Conservation (phyloP, 1,140 invertebrate genomes). For the Euschistus heros region DNA sequence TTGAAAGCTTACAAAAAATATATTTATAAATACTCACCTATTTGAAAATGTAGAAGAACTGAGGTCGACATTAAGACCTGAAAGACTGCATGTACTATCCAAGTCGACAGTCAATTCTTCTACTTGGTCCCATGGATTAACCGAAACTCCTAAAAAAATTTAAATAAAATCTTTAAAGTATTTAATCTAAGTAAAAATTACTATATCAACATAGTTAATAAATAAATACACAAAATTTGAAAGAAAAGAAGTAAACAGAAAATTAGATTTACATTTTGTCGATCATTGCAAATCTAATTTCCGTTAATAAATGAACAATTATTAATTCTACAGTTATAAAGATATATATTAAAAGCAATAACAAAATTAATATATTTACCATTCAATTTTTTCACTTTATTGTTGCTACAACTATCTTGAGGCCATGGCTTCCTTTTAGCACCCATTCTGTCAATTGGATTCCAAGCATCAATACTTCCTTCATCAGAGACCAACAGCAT, state of each 20-base stretch:
- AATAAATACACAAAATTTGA: no score
- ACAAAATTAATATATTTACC: constrained; percentile 5
- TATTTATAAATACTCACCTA: constrained; percentile 42
- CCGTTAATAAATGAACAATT: no score
- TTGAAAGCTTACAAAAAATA: neutral
- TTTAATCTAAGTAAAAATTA: no score
- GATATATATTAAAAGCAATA: neutral
- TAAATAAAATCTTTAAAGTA: no score
- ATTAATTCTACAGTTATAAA: neutral
- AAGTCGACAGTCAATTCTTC: constrained; percentile 49
- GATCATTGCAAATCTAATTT: no score
- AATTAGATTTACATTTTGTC: no score
- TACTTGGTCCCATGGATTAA: constrained; percentile 34
- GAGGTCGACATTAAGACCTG: constrained; percentile 61
- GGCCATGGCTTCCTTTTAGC: constrained; percentile 24
- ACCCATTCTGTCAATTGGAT: constrained; percentile 7
- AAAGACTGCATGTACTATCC: constrained; percentile 54
- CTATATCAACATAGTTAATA: no score
- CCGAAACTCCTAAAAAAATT: constrained; percentile 13
- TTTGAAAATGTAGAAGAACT: constrained; percentile 59
- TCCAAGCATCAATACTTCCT: constrained; percentile 16
- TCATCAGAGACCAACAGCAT: constrained; percentile 19
- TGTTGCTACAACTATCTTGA: constrained; percentile 8
- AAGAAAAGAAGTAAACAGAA: no score
- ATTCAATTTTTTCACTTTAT: constrained; percentile 22